phyloP scores from a whole-genome alignment of 2,113 vertebrate genomes.

The Pao palembangensis region DNA sequence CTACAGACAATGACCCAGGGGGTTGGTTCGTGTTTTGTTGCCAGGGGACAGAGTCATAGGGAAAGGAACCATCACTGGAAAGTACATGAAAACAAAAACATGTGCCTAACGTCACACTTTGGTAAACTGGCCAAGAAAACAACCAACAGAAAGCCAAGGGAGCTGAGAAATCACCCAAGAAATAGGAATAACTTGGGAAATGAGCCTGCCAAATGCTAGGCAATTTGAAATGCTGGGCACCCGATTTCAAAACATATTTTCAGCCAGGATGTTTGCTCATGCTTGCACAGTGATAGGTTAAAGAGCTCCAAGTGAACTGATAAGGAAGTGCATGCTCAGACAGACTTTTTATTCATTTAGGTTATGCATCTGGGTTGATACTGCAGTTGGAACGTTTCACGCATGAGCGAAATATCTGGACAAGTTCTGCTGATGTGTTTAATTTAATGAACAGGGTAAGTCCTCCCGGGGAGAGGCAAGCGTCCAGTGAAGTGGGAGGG shows the following conservation, averaged over 20 bases:
- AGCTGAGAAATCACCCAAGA: conserved; percentile 15
- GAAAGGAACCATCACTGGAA: conserved; percentile 94
- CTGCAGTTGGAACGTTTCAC: conserved; percentile 29
- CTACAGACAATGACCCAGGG: conserved; percentile 95
- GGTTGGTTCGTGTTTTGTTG: conserved; percentile 98
- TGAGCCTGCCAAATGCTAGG: conserved; percentile 28
- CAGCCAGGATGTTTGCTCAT: conserved; percentile 33
- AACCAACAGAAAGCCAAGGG: conserved; percentile 8
- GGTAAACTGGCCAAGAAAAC: conserved; percentile 10
- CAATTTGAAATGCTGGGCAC: conserved; percentile 33
- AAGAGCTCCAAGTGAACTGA: conserved; percentile 16
- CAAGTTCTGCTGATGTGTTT: conserved; percentile 29
- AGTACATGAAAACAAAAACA: conserved; percentile 44
- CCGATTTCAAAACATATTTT: conserved; percentile 37
- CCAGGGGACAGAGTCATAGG: conserved; percentile 98
- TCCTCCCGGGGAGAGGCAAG: conserved; percentile 40
- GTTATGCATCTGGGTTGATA: conserved; percentile 5
- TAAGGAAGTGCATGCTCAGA: conserved; percentile 2
- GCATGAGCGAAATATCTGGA: conserved; percentile 38
- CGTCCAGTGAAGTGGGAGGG: conserved; percentile 45
- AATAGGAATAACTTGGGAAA: conserved; percentile 35
- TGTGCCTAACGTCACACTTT: conserved; percentile 37
- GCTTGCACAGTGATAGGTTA: conserved; percentile 12
- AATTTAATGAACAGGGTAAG: conserved; percentile 46
- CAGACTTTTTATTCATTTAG: conserved; percentile 4